Base-by-base conservation (phyloP, 2,797 vertebrate species). In the Meriones psammophilus region DNA sequence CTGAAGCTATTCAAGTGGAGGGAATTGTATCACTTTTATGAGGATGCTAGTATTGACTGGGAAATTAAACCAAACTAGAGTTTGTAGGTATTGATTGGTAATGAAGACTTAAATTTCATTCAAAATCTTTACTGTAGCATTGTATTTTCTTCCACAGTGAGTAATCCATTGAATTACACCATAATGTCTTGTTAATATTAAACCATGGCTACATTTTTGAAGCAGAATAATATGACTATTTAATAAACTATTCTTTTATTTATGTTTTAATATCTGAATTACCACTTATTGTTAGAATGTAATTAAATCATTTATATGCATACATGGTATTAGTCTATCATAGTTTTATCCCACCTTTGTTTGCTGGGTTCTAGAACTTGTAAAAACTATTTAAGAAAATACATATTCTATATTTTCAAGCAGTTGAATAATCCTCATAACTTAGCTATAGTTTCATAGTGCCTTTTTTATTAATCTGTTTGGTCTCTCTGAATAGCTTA, bases 211-310 rank as follows among this genome's bases (percentile, higher is more conserved):
- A 79, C 0, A 74, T 76, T 81, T 20, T 30, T 92, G 36, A n/a
- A 87, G 76, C 4, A 89, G 81, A 87, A n/a, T 0, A 83, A 71
- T 8, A 42, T 26, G 83, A 60, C 10, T 62, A 58, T 76, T 36
- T 78, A n/a, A 36, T 84, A 46, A 0, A 60, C 30, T 42, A 62
- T 46, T 74, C 3, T 84, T 91, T 95, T 33, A 80, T 20, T 68
- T 96, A 36, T 94, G 15, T 50, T 85, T 18, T 42, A 80, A 66
- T 93, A 88, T 92, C 58, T 80, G 30, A 80, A 81, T 17, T 30
- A 30, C 36, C 50, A 91, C 0, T 46, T 80, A 76, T 5, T 7
- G 66, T 90, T 62, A 83, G 28, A 5, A 46, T 80, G 64, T 84
- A 50, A 94, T 71, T 84, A 85, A 71, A 76, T 94, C 14, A 69